Conservation (phyloP, 2,797 vertebrate species). For the Paratrypauchen microcephalus region DNA sequence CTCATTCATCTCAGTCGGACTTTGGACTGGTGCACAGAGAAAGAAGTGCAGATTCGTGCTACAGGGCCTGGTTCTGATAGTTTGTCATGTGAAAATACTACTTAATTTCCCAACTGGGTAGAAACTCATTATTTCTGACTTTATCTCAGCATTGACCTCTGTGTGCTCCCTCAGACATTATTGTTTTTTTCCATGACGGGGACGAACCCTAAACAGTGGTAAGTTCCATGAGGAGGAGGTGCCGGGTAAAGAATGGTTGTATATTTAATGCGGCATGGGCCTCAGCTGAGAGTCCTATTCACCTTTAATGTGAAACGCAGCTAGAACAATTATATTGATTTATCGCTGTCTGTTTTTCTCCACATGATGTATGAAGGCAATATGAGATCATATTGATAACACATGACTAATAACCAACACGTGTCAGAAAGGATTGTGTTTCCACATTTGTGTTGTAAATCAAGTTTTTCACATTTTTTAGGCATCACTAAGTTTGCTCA, state of each 20-base stretch:
- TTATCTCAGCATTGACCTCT: slow-evolving; percentile 75
- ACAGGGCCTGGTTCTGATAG: slow-evolving; percentile 72
- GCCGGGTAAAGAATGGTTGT: slow-evolving; percentile 48
- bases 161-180: slow-evolving; percentile 67
- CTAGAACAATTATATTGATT: slow-evolving; percentile 61
- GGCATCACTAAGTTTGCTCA: slow-evolving; percentile 25
- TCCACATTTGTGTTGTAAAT: slow-evolving; percentile 3
- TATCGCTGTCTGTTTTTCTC: slow-evolving; percentile 47
- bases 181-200: slow-evolving; percentile 61
- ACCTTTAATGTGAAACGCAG: slow-evolving; percentile 47
- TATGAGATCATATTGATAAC: slow-evolving; percentile 55
- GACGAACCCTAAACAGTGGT: slow-evolving; percentile 60
- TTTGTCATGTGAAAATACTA: slow-evolving; percentile 81
- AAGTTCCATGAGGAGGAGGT: slow-evolving; percentile 52
- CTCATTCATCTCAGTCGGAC: slow-evolving; percentile 17
- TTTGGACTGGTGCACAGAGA: slow-evolving; percentile 60
- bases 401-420: slow-evolving; percentile 46
- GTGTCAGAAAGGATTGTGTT: slow-evolving; percentile 40
- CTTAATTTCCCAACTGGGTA: slow-evolving; percentile 79
- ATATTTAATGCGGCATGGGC: slow-evolving; percentile 27
- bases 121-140: slow-evolving; percentile 80
- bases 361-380: slow-evolving; percentile 57
- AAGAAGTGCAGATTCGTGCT: slow-evolving; percentile 72
- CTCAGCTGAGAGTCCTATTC: slow-evolving; percentile 46
- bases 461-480: slow-evolving; percentile 10